Conservation (phyloP, 2,113 vertebrate species). For the Phalacrocorax brasilianus region DNA sequence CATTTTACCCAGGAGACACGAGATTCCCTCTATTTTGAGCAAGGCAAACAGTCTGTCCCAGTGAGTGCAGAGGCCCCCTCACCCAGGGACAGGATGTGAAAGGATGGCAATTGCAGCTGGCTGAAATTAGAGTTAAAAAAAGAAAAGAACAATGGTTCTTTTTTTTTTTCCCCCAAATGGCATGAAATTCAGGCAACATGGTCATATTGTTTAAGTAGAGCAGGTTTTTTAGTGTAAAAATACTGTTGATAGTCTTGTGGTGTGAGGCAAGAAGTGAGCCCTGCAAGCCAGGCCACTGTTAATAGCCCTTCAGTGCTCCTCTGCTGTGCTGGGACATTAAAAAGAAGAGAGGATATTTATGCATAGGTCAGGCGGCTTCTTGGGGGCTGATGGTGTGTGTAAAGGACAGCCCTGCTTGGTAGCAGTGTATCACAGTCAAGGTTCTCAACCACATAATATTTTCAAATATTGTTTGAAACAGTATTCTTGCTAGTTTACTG, state of each 20-base stretch:
- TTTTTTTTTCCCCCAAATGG: not conserved
- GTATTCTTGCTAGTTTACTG: not conserved
- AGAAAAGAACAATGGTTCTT: not conserved
- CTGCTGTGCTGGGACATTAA: not conserved
- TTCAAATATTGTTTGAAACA: slow-evolving; percentile 34
- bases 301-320: not conserved
- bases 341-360: not conserved
- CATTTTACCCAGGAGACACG: not conserved
- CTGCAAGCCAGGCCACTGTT: not conserved
- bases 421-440: not conserved
- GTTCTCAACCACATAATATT: slow-evolving; percentile 25
- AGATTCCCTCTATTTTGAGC: not conserved
- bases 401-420: not conserved
- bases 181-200: not conserved
- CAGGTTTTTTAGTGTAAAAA: not conserved
- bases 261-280: not conserved
- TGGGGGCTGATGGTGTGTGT: not conserved
- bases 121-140: not conserved
- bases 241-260: not conserved
- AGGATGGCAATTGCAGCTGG: not conserved
- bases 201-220: not conserved
- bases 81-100: rapidly evolving
- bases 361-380: not conserved
- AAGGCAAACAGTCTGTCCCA: not conserved
- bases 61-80: not conserved